A percentile compares a stretch with the other conserved stretches of the same genome.
These are phyloP conservation scores for Fissipunctia ypsillon DNA, from an alignment of 2,888 invertebrate genomes.

Conservation along the genomic window DNA sequence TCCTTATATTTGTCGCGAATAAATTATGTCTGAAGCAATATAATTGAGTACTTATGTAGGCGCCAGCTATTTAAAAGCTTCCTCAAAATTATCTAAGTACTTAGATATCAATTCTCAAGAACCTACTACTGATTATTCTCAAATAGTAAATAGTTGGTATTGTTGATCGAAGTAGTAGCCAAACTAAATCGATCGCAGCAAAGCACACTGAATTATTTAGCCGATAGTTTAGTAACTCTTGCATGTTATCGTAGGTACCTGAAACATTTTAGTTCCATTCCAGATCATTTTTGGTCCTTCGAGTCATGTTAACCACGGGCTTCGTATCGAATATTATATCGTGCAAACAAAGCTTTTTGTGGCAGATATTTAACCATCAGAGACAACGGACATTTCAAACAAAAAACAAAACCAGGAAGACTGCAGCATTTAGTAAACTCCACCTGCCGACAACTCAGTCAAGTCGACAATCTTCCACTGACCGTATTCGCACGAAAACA, in stretches of 20 bases:
- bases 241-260: not conserved
- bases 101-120: not conserved
- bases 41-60: not conserved
- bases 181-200: not conserved
- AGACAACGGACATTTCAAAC: too few relatives aligned
- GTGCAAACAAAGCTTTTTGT: too few relatives aligned
- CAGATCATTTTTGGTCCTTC: too few relatives aligned
- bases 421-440: too few relatives aligned
- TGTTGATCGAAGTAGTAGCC: too few relatives aligned
- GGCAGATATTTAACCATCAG: too few relatives aligned
- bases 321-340: too few relatives aligned
- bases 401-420: too few relatives aligned
- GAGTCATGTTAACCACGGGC: not conserved
- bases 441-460: too few relatives aligned
- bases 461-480: not conserved
- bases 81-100: not conserved
- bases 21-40: not conserved
- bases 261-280: not conserved
- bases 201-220: not conserved
- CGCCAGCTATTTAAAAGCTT: not conserved
- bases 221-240: not conserved
- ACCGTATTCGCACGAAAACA: conserved; percentile 71
- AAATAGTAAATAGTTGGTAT: too few relatives aligned
- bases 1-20: not conserved
- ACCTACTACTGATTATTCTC: not conserved